These are phyloP conservation scores for Malacoraja senta DNA, from an alignment of 2,797 vertebrate genomes.

Conservation along the genomic window DNA sequence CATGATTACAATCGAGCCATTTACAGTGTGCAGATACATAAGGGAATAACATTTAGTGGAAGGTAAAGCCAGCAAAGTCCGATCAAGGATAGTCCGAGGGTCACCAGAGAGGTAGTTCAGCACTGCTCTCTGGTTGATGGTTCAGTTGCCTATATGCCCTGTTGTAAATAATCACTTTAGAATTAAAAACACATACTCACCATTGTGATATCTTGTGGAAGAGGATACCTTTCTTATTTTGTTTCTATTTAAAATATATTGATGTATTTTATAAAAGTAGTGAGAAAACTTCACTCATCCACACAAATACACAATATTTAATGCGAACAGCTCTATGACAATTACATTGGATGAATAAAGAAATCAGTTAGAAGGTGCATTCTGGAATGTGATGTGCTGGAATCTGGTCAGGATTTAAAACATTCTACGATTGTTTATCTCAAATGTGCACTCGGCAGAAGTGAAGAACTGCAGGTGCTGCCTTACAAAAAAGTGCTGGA, in stretches of 20 bases:
- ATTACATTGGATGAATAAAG: background rate
- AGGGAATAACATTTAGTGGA: too few species aligned
- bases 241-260: too few species aligned
- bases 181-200: slow-evolving; percentile 21
- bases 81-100: too few species aligned
- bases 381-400: slow-evolving; percentile 30
- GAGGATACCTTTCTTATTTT: too few species aligned
- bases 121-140: too few species aligned
- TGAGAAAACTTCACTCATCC: background rate
- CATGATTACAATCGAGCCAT: too few species aligned
- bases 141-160: background rate
- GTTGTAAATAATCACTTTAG: background rate
- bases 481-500: too few species aligned
- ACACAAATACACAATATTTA: background rate
- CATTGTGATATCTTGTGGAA: background rate
- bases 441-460: too few species aligned
- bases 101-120: too few species aligned
- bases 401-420: background rate
- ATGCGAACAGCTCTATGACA: background rate
- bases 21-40: too few species aligned
- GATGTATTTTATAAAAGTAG: background rate
- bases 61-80: too few species aligned
- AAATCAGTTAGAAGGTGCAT: slow-evolving; percentile 17
- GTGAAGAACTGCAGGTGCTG: too few species aligned
- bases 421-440: slow-evolving; percentile 8